Base-by-base conservation (phyloP, 2,888 invertebrate genomes). In the Drosophila mayaguana region DNA sequence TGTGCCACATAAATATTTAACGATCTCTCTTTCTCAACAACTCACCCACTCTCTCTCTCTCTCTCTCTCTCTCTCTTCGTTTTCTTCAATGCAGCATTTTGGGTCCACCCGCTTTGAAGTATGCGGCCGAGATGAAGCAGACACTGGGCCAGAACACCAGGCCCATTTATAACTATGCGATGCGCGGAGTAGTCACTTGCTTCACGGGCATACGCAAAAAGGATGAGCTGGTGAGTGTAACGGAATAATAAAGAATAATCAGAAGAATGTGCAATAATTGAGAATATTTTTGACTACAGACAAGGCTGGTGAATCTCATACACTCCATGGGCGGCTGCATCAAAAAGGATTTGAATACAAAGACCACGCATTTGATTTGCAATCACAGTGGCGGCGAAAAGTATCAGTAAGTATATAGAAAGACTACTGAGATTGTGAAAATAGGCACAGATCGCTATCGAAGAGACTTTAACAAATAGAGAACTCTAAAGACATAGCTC, bases 241-340 rank as follows among this genome's bases (percentile, higher is more conserved):
- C 28, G 32, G 16, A 7, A 53, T 22, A 20, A 14, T 43, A n/a
- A n/a, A n/a, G n/a, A n/a, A n/a, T 45, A 45, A 22, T 54, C 28
- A 6, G 12, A 14, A 14, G 18, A 34, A 7, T 0, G 6, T 7
- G 4, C 11, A 4, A 4, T 45, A 38, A 20, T 48, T n/a, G 11
- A 2, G n/a, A 38, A n/a, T 9, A 20, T 11, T 3, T 3, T 20
- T 3, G 5, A 38, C 22, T 93, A 20, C 93, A 98, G 98, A 96
- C 96, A 89, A 95, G 95, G 92, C 94, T 98, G 92, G 97, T 98
- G 86, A 96, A 96, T 85, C 94, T 98, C 92, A 97, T 98, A 86
- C 98, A 98, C 94, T 96, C 96, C 92, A 98, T 99, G 98, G 98
- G 98, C 84, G 99, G 98, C 55, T 97, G 97, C 88, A 97, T 98